Conservation (phyloP, 2,113 vertebrate genomes). For the Piaya cayana region DNA sequence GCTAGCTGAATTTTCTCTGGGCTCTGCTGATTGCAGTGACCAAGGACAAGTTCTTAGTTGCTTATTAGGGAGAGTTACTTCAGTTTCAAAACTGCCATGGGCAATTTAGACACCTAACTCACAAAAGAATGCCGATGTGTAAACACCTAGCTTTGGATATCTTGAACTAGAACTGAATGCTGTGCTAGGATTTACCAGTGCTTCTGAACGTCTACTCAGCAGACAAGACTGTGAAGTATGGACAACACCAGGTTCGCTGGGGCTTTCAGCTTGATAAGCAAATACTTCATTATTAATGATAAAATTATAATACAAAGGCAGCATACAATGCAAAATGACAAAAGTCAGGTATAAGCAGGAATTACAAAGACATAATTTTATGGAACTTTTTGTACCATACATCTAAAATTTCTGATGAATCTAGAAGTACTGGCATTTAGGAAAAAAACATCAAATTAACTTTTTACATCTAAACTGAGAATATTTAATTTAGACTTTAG, state of each 20-base stretch:
- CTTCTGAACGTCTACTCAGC: neutral
- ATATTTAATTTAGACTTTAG: neutral
- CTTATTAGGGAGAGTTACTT: neutral
- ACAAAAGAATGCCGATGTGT: neutral
- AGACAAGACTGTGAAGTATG: neutral
- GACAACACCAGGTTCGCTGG: neutral
- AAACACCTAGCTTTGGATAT: neutral
- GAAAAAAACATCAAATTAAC: conserved; percentile 12
- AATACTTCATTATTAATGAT: neutral
- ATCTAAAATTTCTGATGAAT: neutral
- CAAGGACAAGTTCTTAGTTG: neutral
- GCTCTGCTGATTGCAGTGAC: neutral
- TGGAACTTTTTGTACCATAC: neutral
- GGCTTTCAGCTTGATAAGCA: neutral
- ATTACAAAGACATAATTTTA: neutral
- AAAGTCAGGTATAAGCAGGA: neutral
- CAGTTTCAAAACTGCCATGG: neutral
- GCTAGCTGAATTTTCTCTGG: neutral
- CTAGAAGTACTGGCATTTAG: neutral
- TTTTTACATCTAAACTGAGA: neutral
- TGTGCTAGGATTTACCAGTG: neutral
- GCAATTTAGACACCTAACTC: neutral
- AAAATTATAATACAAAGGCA: neutral
- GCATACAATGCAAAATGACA: neutral
- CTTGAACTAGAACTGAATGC: neutral